Evolutionary conservation across 2,113 vertebrate genomes (phyloP).

Genomic region (Dinomys branickii): DNA sequence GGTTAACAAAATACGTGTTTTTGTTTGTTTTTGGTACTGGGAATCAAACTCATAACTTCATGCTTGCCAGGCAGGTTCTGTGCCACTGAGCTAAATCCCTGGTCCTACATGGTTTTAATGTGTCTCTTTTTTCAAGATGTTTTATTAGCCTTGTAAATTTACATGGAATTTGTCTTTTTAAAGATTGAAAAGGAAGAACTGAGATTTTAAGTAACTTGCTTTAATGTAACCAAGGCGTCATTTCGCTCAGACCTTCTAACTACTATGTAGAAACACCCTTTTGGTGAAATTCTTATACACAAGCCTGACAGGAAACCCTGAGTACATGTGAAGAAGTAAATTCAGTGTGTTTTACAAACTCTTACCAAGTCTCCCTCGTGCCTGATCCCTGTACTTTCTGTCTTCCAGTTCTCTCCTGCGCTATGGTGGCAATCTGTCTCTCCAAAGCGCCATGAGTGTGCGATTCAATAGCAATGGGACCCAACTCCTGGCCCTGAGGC

Average conservation of each 20-base stretch:
- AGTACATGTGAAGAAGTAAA: not conserved
- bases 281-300: not conserved
- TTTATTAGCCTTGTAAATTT: slow-evolving; percentile 23
- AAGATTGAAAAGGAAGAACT: not conserved
- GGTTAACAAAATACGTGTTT: not conserved
- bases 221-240: not conserved
- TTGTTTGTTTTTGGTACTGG: no score
- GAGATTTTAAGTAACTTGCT: slow-evolving; percentile 33
- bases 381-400: slow-evolving; percentile 20
- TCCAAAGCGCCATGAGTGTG: slow-evolving; percentile 99
- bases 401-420: slow-evolving; percentile 93
- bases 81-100: no score
- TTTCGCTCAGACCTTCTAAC: not conserved
- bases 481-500: slow-evolving; percentile 95
- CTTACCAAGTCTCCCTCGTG: not conserved
- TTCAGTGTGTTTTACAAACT: not conserved
- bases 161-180: slow-evolving; percentile 21
- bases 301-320: not conserved
- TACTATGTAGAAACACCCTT: not conserved
- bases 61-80: no score
- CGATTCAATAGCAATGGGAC: slow-evolving; percentile 98
- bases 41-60: no score
- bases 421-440: slow-evolving; percentile 96
- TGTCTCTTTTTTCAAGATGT: slow-evolving; percentile 22
- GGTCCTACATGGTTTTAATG: not conserved